Base-by-base conservation (phyloP, 2,888 invertebrate genomes). In the Cataglyphis rosenhaueri region DNA sequence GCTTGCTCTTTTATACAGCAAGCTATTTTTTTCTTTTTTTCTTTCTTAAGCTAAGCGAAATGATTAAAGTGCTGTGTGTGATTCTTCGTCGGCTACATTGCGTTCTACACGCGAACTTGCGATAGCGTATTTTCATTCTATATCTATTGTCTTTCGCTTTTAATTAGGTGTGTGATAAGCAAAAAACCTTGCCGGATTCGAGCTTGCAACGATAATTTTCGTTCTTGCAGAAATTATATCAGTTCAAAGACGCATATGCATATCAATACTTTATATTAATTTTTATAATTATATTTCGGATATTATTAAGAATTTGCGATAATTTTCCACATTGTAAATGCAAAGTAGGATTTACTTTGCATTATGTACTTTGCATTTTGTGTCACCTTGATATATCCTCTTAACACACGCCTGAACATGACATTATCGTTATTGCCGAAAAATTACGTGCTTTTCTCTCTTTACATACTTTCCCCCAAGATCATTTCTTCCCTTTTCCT, bases 1-100 rank as follows among this genome's bases (percentile, higher is more conserved):
- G 15, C 61, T 74, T 29, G 61, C 73, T 29, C 61, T 29, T 74
- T 29, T 29, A 32, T 61, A 29, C 41, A 61, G 29, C 29, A 44
- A 32, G 9, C 64, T 35, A 35, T 35, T 35, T 4, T 4, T 52
- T 15, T 25, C 12, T 15, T 55, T 18, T 15, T 18, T 10, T 8
- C 35, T 18, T 15, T 61, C 25, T 21, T 25, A n/a, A 44, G 59
- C 32, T 8, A 32, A 76, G 9, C n/a, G 38, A 66, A 55, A 52
- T 52, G 8, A 52, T n/a, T 76, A 66, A 66, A 65, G 66, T 66
- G 55, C 55, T 38, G 25, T 38, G 64, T 75, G 48, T 66, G 55
- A 52, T 38, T 65, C 32, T 52, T 65, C 25, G 38, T 38, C n/a
- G 52, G n/a, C 38, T 65, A 38, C 35, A 38, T 75, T 66, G 65